Evolutionary conservation across 2,797 vertebrate species (phyloP), one percentile per base, ranked within the genome.

Genomic region (Ctenopoma multispine): DNA sequence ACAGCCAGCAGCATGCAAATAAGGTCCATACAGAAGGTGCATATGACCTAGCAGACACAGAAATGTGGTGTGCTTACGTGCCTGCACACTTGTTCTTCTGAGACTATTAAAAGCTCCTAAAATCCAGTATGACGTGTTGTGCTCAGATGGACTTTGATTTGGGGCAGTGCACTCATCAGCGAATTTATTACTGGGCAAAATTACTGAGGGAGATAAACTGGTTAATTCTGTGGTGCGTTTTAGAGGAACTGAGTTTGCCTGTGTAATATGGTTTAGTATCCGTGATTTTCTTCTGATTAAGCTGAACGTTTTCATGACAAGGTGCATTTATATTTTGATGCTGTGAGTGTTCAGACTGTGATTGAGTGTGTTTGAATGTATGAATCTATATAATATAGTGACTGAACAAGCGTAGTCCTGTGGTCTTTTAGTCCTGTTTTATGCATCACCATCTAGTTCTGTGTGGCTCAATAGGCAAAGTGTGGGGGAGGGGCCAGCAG

Each of bases 401-500:
- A 40, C 49, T 36, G 14, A 38, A 58, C 13, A 27, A 15, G 50
- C 67, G 75, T 68, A 56, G 72, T 51, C 51, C 66, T 79, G 59
- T 61, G 55, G 50, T 66, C 34, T 38, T 24, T 4, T 20, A 70
- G 51, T 40, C 48, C 8, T 79, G 69, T 75, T 73, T 61, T 66
- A 31, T 79, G 58, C 62, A 47, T 61, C 59, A 60, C 83, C 83
- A 68, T 70, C 63, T 49, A 48, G 51, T 40, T 49, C 77, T 62
- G 69, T 63, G 67, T 21, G 59, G 43, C 70, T 84, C 75, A 67
- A 65, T 84, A 69, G 68, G 75, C 50, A 13, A 69, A 63, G 36
- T 76, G 71, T 81, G 77, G 86, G 84, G 91, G 91, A 89, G 85
- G 89, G 87, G 75, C 85, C 70, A 67, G 23, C 73, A 75, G 41